Conservation (phyloP, 2,888 invertebrate genomes). For the Epinotia ramella region DNA sequence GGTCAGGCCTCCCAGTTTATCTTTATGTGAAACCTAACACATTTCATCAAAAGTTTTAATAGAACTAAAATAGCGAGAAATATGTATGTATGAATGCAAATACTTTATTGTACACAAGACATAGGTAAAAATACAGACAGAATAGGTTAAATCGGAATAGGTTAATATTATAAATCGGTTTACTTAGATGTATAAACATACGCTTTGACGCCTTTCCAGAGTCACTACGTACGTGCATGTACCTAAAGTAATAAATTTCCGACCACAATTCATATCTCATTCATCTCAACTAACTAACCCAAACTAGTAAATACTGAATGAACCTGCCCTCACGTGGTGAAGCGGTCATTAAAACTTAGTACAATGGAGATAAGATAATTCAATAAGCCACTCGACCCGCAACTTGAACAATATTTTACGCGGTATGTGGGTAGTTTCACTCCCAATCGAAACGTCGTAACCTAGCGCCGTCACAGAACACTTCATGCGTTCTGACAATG, state of each 20-base stretch:
- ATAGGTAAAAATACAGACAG: no score
- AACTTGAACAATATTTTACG: slow-evolving; percentile 66
- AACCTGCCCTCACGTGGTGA: slow-evolving; percentile 46
- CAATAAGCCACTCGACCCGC: slow-evolving; percentile 72
- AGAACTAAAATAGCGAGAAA: background rate
- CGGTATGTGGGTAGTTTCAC: slow-evolving; percentile 53
- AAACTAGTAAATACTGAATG: slow-evolving; percentile 39
- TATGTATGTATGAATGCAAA: no score
- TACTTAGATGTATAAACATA: background rate
- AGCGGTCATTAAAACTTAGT: slow-evolving; percentile 77
- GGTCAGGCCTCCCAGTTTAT: no score
- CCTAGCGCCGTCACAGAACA: background rate
- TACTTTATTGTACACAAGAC: no score
- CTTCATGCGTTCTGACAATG: background rate
- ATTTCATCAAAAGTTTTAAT: background rate
- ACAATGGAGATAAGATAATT: slow-evolving; percentile 77
- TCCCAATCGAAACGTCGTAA: slow-evolving; percentile 1
- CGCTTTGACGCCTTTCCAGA: background rate
- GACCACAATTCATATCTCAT: slow-evolving; percentile 28
- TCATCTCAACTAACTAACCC: slow-evolving; percentile 13
- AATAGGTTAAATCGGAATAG: no score
- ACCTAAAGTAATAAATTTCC: slow-evolving; percentile 5
- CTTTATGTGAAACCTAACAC: no score
- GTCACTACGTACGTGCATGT: background rate
- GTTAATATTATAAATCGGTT: background rate